Conservation (phyloP, 1,140 invertebrate species). For the Drosophila lini region DNA sequence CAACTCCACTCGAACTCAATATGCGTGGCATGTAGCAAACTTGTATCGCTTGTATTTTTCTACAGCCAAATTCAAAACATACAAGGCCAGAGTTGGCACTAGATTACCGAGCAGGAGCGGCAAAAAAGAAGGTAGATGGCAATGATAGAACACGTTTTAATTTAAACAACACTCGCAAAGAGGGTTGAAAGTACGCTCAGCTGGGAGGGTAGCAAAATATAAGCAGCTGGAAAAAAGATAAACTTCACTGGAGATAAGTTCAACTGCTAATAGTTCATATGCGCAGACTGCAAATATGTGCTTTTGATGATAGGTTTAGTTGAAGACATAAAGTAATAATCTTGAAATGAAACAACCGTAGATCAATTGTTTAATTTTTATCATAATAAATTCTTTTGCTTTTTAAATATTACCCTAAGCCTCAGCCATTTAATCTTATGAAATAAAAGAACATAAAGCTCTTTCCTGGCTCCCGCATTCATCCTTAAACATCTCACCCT, state of each 20-base stretch:
- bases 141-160: constrained; percentile 84
- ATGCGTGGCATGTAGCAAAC: constrained; percentile 49
- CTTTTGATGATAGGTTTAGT: neutral
- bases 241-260: neutral
- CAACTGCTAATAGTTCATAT: neutral
- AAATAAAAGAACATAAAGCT: neutral
- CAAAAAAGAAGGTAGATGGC: constrained; percentile 64
- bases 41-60: constrained; percentile 53
- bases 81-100: constrained; percentile 45
- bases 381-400: neutral
- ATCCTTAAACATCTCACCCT: neutral
- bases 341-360: neutral
- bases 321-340: neutral
- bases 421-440: neutral
- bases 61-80: constrained; percentile 26
- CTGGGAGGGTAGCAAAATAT: neutral
- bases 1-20: neutral
- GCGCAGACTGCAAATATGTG: neutral
- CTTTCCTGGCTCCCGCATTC: neutral
- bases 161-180: constrained; percentile 48
- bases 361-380: neutral
- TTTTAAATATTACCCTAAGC: neutral
- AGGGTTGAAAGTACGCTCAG: neutral
- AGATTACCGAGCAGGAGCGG: constrained; percentile 41
- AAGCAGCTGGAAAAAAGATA: neutral